phyloP scores from a whole-genome alignment of 2,113 vertebrate genomes.

The Amblyornis subalaris region DNA sequence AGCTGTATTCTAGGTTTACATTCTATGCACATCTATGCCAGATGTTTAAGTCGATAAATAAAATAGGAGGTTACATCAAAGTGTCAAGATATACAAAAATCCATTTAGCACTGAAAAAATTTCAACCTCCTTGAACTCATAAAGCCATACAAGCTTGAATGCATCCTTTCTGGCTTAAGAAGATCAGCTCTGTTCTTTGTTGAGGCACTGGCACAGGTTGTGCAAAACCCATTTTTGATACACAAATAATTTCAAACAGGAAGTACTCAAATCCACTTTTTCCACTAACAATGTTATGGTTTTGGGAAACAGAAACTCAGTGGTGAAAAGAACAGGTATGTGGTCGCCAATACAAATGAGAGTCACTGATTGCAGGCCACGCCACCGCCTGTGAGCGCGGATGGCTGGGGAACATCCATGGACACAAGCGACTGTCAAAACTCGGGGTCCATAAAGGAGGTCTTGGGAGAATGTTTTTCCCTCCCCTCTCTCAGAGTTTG shows the following conservation, averaged over 20 bases:
- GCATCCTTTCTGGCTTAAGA: conserved; percentile 66
- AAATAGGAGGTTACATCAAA: conserved; percentile 70
- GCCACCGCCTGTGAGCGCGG: background rate
- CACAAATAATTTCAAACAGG: conserved; percentile 69
- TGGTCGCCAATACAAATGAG: background rate
- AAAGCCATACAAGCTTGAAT: conserved; percentile 67
- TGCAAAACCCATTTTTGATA: conserved; percentile 72
- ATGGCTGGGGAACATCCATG: background rate
- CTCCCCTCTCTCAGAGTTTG: background rate
- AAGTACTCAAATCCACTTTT: conserved; percentile 66
- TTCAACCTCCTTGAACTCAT: conserved; percentile 64
- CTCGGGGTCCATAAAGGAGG: background rate
- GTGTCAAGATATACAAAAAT: conserved; percentile 70
- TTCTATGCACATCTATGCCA: conserved; percentile 68
- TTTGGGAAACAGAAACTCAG: conserved; percentile 70
- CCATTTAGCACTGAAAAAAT: conserved; percentile 67
- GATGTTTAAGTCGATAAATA: conserved; percentile 69
- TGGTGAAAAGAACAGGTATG: conserved; percentile 57
- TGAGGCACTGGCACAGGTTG: conserved; percentile 73
- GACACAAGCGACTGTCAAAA: background rate
- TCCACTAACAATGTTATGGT: conserved; percentile 68
- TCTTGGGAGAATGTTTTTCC: background rate
- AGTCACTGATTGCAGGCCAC: conserved; percentile 11
- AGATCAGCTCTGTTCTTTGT: conserved; percentile 71
- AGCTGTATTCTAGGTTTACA: conserved; percentile 61